Base-by-base conservation (phyloP, 1,140 invertebrate species). In the Drosophila simulans region DNA sequence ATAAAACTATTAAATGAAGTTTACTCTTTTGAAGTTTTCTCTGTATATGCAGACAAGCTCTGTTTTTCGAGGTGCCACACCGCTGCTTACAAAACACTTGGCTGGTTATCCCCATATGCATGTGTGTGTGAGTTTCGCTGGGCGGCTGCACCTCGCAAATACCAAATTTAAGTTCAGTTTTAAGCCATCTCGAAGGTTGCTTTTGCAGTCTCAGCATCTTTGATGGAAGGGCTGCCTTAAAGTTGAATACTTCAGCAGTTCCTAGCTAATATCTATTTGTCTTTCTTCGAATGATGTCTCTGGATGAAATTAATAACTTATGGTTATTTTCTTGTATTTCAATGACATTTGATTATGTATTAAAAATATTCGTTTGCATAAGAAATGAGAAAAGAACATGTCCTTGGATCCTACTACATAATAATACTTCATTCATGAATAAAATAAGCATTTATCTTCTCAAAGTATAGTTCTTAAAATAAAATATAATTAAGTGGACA, bases 161-260 rank as follows among this genome's bases (percentile, higher is more conserved):
- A 58, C 37, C 46, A 68, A 68, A 65, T 52, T 64, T 43, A 68
- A 68, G 52, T 64, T 25, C 46, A 51, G 52, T 56, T 56, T 35
- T 34, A 52, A 75, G 43, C 42, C 70, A 75, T 65, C 46, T 46
- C 40, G 13, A 40, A 51, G 42, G 20, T 73, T 49, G 51, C 10
- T 65, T 77, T 72, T 86, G 83, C 84, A 71, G 73, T 53, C 65
- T 88, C 75, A 86, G 82, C 82, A 71, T 71, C 64, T 66, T 51
- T 34, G n/a, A 31, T 27, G 25, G 8, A 52, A 20, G 59, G 22
- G 20, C 40, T 45, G 25, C 54, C 35, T 27, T 35, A 43, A 65
- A 42, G 22, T 64, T 43, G 59, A 43, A 52, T 68, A 37, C 35
- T 22, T 7, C 11, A 20, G 25, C 52, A 31, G 40, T 65, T 57